phyloP scores from a whole-genome alignment of 2,888 invertebrate genomes.

The Netelia fuscicornis region DNA sequence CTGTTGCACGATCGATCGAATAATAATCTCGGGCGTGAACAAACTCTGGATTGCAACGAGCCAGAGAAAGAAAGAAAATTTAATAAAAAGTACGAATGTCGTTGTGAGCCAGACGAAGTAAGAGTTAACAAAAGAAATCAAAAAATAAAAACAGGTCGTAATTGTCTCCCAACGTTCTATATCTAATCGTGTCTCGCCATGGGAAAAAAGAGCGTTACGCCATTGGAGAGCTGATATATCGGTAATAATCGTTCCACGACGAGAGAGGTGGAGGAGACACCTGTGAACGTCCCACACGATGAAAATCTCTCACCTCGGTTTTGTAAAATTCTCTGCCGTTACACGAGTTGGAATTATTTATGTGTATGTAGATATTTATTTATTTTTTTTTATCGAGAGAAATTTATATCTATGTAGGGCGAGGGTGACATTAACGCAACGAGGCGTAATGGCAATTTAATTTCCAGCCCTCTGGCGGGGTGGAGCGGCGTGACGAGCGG shows the following conservation, averaged over 20 bases:
- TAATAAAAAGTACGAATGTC: constrained; percentile 54
- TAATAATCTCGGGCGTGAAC: constrained; percentile 10
- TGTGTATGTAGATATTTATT: neutral
- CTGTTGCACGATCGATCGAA: constrained; percentile 37
- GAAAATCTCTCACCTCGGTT: constrained; percentile 59
- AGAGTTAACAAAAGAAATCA: constrained; percentile 9
- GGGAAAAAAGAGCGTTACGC: constrained; percentile 51
- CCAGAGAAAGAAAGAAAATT: neutral
- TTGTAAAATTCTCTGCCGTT: constrained; percentile 36
- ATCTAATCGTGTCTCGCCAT: constrained; percentile 33
- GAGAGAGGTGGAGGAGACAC: constrained; percentile 75
- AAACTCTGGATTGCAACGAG: constrained; percentile 12
- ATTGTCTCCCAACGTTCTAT: constrained; percentile 48
- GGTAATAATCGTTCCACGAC: constrained; percentile 62
- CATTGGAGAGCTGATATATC: constrained; percentile 39
- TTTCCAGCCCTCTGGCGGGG: constrained; percentile 69
- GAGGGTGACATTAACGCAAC: constrained; percentile 71
- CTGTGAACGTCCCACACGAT: constrained; percentile 80
- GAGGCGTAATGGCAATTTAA: constrained; percentile 81
- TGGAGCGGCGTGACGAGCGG: constrained; percentile 70
- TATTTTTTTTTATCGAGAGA: neutral
- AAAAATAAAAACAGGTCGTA: constrained; percentile 45
- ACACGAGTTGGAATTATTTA: constrained; percentile 23
- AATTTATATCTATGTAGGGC: constrained; percentile 21
- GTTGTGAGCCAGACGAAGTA: constrained; percentile 41